Evolutionary conservation across 2,797 vertebrate species (phyloP).

Genomic region (Pipistrellus pipistrellus): DNA sequence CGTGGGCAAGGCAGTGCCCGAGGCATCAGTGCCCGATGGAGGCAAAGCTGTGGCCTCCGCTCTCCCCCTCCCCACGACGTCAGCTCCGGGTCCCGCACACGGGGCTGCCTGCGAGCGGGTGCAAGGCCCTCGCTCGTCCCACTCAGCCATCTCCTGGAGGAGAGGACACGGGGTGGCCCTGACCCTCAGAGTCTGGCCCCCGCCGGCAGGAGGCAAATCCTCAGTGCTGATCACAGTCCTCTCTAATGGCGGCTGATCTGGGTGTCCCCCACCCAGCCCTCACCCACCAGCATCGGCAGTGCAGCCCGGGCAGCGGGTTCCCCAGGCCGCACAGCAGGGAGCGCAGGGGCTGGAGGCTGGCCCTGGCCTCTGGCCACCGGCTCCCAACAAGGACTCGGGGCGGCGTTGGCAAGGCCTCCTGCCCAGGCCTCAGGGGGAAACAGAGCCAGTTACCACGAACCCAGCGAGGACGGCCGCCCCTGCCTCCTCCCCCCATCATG

Average conservation of each 20-base stretch:
- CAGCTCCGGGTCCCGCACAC: not conserved
- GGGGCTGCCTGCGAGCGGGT: not conserved
- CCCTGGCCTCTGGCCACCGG: not conserved
- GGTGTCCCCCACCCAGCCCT: too few species aligned
- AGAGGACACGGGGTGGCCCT: not conserved
- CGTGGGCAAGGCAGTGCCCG: not conserved
- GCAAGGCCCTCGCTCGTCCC: rapidly evolving
- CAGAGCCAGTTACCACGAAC: not conserved
- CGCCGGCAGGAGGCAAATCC: not conserved
- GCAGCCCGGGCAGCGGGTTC: rapidly evolving
- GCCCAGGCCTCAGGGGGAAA: rapidly evolving
- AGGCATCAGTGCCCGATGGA: not conserved
- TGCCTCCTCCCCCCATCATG: not conserved
- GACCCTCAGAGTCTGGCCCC: not conserved
- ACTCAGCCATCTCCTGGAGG: not conserved
- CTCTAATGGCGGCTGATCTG: rapidly evolving
- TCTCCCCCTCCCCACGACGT: not conserved
- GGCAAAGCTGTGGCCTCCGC: not conserved
- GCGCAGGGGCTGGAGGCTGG: not conserved
- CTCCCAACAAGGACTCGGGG: not conserved
- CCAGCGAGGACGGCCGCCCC: rapidly evolving
- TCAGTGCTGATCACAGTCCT: not conserved
- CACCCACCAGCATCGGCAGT: not conserved
- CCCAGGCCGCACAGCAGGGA: not conserved
- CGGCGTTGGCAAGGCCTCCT: not conserved